Conservation (phyloP, 2,113 vertebrate genomes). For the Xiphophorus maculatus region DNA sequence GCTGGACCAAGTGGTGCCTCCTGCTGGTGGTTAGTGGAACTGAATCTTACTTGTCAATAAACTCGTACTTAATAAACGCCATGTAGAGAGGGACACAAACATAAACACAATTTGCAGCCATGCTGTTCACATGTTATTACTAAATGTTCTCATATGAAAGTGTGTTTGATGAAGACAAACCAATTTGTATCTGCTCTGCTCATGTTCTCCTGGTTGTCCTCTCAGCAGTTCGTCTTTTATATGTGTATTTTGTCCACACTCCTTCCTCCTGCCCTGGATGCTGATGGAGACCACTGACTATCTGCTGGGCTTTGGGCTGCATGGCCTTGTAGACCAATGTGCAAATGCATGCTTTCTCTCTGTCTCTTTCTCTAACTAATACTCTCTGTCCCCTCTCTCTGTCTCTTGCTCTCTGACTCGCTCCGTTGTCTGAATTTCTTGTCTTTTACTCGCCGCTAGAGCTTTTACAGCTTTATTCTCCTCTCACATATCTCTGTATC, state of each 20-base stretch:
- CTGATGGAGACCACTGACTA: conserved; percentile 63
- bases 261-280: conserved; percentile 56
- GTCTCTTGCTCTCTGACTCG: not conserved
- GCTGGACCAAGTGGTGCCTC: conserved; percentile 98
- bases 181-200: conserved; percentile 53
- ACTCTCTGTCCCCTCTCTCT: conserved; percentile 27
- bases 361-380: conserved; percentile 40
- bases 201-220: conserved; percentile 63
- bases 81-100: conserved; percentile 13
- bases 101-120: conserved; percentile 23
- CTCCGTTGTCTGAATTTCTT: conserved; percentile 37
- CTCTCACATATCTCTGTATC: conserved; percentile 79
- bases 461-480: conserved; percentile 90
- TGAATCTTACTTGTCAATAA: conserved; percentile 12
- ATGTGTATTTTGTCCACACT: conserved; percentile 53
- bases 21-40: conserved; percentile 94
- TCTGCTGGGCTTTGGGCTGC: conserved; percentile 74
- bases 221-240: conserved; percentile 65
- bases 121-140: conserved; percentile 36
- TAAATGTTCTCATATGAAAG: conserved; percentile 5
- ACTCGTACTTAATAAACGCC: conserved; percentile 19
- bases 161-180: not conserved
- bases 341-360: conserved; percentile 67
- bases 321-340: conserved; percentile 72
- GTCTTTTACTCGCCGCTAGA: conserved; percentile 83